phyloP scores from a whole-genome alignment of 2,888 invertebrate genomes.

The Melikaiella ostensackeni region DNA sequence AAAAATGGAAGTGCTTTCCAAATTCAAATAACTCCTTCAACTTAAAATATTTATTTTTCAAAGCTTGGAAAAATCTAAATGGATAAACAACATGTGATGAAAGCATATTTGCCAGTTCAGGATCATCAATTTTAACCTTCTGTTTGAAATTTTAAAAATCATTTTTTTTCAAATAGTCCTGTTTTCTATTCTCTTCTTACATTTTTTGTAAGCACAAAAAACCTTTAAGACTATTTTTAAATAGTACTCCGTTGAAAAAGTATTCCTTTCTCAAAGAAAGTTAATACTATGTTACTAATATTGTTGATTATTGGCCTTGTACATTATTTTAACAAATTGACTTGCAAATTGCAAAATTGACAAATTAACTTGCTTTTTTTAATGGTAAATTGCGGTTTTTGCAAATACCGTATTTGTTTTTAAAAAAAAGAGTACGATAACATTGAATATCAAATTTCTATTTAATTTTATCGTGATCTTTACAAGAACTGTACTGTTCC shows the following conservation, averaged over 20 bases:
- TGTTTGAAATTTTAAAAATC: neutral
- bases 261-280: neutral
- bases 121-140: neutral
- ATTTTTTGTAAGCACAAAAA: neutral
- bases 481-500: neutral
- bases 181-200: neutral
- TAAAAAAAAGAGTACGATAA: neutral
- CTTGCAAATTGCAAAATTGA: too few relatives aligned
- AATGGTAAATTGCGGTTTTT: neutral
- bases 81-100: neutral
- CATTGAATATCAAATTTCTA: neutral
- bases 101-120: neutral
- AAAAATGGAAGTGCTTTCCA: neutral
- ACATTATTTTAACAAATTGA: conserved; percentile 6
- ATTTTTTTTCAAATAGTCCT: neutral
- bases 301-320: conserved; percentile 18
- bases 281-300: neutral
- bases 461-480: neutral
- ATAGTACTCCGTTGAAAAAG: neutral
- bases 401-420: conserved; percentile 4
- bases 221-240: neutral
- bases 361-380: neutral
- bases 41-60: neutral
- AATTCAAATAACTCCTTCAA: neutral
- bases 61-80: neutral